Evolutionary conservation across 2,797 vertebrate genomes (phyloP).

Genomic region (Pipistrellus pygmaeus): DNA sequence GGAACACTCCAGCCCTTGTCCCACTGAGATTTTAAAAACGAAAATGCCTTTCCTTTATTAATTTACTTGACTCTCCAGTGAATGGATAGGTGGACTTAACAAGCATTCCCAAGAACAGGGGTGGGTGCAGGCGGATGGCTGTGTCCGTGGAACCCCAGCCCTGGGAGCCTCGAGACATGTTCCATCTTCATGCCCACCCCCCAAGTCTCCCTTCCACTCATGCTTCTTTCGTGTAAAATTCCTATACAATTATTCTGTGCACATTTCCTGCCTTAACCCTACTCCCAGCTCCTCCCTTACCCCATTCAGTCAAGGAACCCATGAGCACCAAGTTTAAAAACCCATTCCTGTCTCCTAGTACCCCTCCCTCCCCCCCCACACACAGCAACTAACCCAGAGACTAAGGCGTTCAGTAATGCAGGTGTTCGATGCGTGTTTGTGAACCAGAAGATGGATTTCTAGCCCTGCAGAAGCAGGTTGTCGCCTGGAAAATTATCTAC

Average conservation of each 20-base stretch:
- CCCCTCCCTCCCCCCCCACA: fast-evolving
- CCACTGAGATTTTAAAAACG: not conserved
- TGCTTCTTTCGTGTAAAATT: not conserved
- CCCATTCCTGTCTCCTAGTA: not conserved
- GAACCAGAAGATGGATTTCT: not conserved
- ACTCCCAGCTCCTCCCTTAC: fast-evolving
- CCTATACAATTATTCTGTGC: fast-evolving
- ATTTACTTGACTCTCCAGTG: not conserved
- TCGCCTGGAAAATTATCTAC: constrained; percentile 54
- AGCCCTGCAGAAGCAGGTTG: not conserved
- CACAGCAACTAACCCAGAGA: not conserved
- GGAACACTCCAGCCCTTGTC: no score
- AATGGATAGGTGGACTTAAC: not conserved
- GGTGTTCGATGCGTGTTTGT: not conserved
- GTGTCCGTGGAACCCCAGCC: not conserved
- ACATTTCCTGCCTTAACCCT: no score
- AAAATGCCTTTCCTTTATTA: not conserved
- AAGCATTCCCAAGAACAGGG: no score
- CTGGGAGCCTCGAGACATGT: fast-evolving
- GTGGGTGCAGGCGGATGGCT: fast-evolving
- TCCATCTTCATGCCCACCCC: fast-evolving
- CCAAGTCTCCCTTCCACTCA: not conserved
- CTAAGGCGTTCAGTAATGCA: not conserved
- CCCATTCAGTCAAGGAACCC: fast-evolving
- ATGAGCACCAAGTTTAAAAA: fast-evolving